phyloP scores from a whole-genome alignment of 2,113 vertebrate genomes.

The Synodontis membranacea region DNA sequence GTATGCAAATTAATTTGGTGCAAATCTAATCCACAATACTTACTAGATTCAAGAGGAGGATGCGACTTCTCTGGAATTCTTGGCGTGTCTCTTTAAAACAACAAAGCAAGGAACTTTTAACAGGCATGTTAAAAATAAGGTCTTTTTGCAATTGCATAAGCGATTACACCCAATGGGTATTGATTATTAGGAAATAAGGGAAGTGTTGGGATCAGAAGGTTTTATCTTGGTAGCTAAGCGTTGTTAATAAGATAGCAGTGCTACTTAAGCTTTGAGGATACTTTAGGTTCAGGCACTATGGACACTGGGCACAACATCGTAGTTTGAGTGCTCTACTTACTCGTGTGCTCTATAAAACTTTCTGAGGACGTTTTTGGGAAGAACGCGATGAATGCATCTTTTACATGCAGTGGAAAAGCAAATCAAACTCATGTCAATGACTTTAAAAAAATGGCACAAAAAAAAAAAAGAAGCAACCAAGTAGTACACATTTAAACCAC shows the following conservation, averaged over 20 bases:
- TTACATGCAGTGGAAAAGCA: conserved; percentile 67
- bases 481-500: neutral
- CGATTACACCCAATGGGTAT: neutral
- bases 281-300: conserved; percentile 44
- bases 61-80: conserved; percentile 95
- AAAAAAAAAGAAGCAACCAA: neutral
- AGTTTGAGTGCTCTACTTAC: conserved; percentile 73
- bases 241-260: conserved; percentile 6
- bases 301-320: conserved; percentile 43
- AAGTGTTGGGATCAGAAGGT: conserved; percentile 17
- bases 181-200: conserved; percentile 17
- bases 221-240: neutral
- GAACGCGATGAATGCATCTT: conserved; percentile 79
- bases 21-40: conserved; percentile 52
- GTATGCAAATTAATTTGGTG: neutral
- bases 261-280: conserved; percentile 37
- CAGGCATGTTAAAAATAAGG: neutral
- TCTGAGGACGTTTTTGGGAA: conserved; percentile 86
- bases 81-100: conserved; percentile 85
- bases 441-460: neutral
- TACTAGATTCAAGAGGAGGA: conserved; percentile 96
- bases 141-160: conserved; percentile 17
- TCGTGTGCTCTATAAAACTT: conserved; percentile 85
- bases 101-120: neutral
- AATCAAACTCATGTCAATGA: conserved; percentile 58